phyloP scores from a whole-genome alignment of 2,113 vertebrate genomes.

The Amblyornis subalaris region DNA sequence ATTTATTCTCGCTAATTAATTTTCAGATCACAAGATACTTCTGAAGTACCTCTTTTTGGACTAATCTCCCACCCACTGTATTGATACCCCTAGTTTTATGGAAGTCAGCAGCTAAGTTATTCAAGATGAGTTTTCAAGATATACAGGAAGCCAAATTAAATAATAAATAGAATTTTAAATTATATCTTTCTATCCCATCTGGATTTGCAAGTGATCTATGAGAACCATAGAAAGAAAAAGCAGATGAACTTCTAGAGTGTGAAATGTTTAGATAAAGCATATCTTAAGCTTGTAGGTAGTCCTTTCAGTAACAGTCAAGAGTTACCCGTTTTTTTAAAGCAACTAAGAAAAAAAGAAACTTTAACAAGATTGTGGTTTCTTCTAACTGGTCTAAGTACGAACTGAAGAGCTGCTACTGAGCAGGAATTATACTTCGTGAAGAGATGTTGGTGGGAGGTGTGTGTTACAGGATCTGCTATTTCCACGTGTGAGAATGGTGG shows the following conservation, averaged over 20 bases:
- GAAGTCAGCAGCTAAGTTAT: slow-evolving; percentile 22
- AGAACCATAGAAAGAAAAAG: background rate
- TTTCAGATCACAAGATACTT: slow-evolving; percentile 27
- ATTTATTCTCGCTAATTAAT: slow-evolving; percentile 41
- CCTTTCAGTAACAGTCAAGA: background rate
- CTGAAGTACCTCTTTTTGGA: slow-evolving; percentile 33
- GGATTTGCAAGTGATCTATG: background rate
- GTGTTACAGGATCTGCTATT: background rate
- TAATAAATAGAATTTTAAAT: background rate
- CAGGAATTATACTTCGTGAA: background rate
- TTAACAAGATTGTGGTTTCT: background rate
- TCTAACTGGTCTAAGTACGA: background rate
- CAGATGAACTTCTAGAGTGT: background rate
- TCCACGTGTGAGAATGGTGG: background rate
- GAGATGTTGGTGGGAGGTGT: background rate
- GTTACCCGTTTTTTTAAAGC: background rate
- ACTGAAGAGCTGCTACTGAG: background rate
- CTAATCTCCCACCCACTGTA: background rate
- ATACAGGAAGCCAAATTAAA: background rate
- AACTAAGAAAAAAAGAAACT: background rate
- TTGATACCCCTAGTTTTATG: background rate
- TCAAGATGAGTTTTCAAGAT: background rate
- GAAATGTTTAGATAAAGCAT: background rate
- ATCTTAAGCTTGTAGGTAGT: background rate
- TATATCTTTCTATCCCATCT: background rate